These are phyloP conservation scores for Triplophysa rosa DNA, from an alignment of 2,113 vertebrate species.

Conservation along the genomic window DNA sequence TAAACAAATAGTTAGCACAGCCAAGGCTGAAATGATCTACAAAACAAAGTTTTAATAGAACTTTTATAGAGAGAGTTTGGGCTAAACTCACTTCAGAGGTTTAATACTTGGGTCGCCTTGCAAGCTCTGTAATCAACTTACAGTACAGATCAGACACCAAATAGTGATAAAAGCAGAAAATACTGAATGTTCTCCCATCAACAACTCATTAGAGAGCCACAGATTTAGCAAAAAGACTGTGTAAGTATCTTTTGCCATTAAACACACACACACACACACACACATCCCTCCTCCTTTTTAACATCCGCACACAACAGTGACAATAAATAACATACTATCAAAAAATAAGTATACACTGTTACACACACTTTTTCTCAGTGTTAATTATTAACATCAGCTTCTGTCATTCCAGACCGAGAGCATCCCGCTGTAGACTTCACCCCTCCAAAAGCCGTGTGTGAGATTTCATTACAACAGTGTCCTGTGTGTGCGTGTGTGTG, in stretches of 20 bases:
- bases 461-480: slow-evolving; percentile 36
- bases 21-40: too few species aligned
- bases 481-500: slow-evolving; percentile 28
- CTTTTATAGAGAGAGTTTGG: too few species aligned
- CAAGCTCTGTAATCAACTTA: background rate
- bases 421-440: background rate
- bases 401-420: slow-evolving; percentile 29
- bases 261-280: too few species aligned
- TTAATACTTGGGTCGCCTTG: background rate
- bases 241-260: too few species aligned
- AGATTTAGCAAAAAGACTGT: background rate
- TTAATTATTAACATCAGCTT: slow-evolving; percentile 61
- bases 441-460: slow-evolving; percentile 15
- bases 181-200: background rate
- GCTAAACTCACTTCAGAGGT: too few species aligned
- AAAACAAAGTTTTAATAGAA: too few species aligned
- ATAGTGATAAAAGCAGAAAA: background rate
- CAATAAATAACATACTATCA: background rate
- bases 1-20: too few species aligned
- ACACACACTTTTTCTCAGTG: background rate
- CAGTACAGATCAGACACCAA: slow-evolving; percentile 10
- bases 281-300: background rate
- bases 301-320: background rate
- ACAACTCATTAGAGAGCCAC: slow-evolving; percentile 18
- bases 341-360: too few species aligned